phyloP scores from a whole-genome alignment of 2,113 vertebrate genomes.

The Panthera uncia region DNA sequence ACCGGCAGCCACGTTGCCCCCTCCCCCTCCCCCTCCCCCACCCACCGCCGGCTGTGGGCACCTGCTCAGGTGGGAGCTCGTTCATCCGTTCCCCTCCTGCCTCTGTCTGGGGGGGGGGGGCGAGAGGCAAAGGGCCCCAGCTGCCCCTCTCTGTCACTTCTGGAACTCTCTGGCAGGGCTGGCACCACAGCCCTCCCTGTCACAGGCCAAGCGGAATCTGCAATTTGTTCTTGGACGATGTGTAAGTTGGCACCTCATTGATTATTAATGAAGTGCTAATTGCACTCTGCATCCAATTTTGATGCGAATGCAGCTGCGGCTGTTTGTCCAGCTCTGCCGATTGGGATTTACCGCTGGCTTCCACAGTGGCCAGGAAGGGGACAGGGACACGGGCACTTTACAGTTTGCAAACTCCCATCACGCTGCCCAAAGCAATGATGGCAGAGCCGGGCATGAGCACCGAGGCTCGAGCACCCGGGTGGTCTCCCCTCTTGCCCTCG shows the following conservation, averaged over 20 bases:
- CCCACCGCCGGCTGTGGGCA: accelerated
- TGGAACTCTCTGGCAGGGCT: not conserved
- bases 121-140: not conserved
- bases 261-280: conserved; percentile 91
- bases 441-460: not conserved
- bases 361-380: conserved; percentile 67
- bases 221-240: conserved; percentile 87
- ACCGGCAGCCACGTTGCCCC: accelerated
- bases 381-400: not conserved
- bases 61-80: not conserved
- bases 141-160: conserved; percentile 47
- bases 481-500: not conserved
- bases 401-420: accelerated
- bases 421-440: accelerated
- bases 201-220: conserved; percentile 84
- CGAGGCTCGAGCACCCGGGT: accelerated
- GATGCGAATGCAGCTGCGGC: conserved; percentile 83
- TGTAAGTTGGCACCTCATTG: conserved; percentile 89
- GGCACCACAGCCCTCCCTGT: conserved; percentile 78
- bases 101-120: not conserved
- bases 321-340: conserved; percentile 81
- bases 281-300: conserved; percentile 88
- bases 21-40: accelerated
- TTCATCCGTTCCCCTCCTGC: not conserved
- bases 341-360: conserved; percentile 77